Base-by-base conservation (phyloP, 2,113 vertebrate genomes). In the Ptilonorhynchus violaceus region DNA sequence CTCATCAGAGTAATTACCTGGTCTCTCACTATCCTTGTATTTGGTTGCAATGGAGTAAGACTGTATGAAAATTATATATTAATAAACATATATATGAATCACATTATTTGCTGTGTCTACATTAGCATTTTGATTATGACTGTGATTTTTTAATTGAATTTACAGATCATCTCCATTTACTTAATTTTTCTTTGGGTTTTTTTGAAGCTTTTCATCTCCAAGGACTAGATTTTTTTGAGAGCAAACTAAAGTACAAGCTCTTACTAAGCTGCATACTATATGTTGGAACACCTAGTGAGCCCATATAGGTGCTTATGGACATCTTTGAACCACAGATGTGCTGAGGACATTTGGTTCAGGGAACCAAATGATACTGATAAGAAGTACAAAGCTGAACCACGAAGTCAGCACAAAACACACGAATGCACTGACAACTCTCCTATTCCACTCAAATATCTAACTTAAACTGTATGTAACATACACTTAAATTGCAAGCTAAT, bases 201-300 rank as follows among this genome's bases (percentile, higher is more conserved):
- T 42, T 56, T 4, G 4, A 58, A 75, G 27, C 0, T 66, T 82
- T 85, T 82, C 3, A 6, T 79, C 23, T 52, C 46, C 12, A 27
- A 11, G 56, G 15, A 66, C 7, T 35, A 27, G 16, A 27, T 44
- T 11, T 35, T 68, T 67, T 77, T 60, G 33, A 66, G 30, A 52
- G 7, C 13, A 85, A 81, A 73, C 19, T 55, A 13, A 69, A 59
- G 4, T 16, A 55, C 22, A 30, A 62, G 18, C 11, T 58, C 12
- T 55, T 31, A n/a, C 6, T 27, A 58, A 88, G 15, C 5, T 46
- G 14, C 1, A 37, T 37, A 11, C 4, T 30, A 0, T 20, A 4
- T n/a, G 8, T 28, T 20, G 6, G 55, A 85, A 60, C 20, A 73
- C 6, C 25, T n/a, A 31, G 3, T 33, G 30, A 33, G 33, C 25